These are phyloP conservation scores for Notamacropus eugenii DNA, from an alignment of 2,797 vertebrate species.

Conservation along the genomic window DNA sequence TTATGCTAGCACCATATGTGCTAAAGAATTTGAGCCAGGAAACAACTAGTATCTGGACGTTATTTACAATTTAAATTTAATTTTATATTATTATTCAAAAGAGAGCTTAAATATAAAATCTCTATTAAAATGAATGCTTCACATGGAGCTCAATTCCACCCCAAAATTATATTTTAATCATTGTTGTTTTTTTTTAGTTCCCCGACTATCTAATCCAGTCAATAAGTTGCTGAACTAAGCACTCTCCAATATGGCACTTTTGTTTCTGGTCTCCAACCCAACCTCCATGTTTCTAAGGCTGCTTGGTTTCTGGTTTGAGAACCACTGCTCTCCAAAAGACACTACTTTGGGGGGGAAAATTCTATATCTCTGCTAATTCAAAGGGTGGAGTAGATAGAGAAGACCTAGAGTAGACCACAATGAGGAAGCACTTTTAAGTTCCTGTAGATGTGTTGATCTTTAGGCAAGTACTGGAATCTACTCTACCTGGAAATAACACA, in stretches of 20 bases:
- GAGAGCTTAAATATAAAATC: slow-evolving; percentile 82
- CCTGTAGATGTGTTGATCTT: background rate
- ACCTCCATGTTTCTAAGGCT: slow-evolving; percentile 18
- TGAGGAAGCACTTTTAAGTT: background rate
- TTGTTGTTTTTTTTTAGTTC: slow-evolving; percentile 59
- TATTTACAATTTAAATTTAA: slow-evolving; percentile 89
- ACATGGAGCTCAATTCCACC: slow-evolving; percentile 71
- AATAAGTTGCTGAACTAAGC: slow-evolving; percentile 62
- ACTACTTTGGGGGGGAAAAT: background rate
- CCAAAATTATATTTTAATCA: slow-evolving; percentile 71
- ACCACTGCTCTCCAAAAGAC: slow-evolving; percentile 31
- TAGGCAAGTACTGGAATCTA: slow-evolving; percentile 10
- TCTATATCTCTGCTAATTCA: background rate
- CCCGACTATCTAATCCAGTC: slow-evolving; percentile 66
- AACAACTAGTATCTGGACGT: slow-evolving; percentile 86
- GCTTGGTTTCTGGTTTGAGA: slow-evolving; percentile 15
- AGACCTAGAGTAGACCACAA: slow-evolving; percentile 44
- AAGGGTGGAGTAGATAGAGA: slow-evolving; percentile 42
- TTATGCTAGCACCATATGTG: slow-evolving; percentile 90
- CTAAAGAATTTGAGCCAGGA: slow-evolving; percentile 87
- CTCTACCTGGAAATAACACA: slow-evolving; percentile 28
- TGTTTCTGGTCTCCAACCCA: background rate
- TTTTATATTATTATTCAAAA: slow-evolving; percentile 85
- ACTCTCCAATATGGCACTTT: slow-evolving; percentile 15
- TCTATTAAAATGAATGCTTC: slow-evolving; percentile 85